Evolutionary conservation across 53 echinoderm and acorn worm genomes (phyloP).

Genomic region (Holothuria leucospilota): DNA sequence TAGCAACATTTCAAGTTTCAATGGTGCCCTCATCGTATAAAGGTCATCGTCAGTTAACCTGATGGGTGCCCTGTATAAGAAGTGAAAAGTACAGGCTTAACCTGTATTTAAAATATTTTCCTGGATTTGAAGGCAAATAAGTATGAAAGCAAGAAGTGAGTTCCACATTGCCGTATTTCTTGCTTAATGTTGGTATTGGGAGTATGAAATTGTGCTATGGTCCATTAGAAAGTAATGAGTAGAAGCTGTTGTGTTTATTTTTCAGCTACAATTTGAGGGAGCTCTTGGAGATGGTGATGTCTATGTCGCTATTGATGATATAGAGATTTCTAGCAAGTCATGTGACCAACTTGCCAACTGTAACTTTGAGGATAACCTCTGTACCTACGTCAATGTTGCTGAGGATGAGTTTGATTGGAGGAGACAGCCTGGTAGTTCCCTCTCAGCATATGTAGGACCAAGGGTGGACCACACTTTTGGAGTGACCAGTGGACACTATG

Average conservation of each 20-base stretch:
- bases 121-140: no score
- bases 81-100: neutral
- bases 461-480: constrained; percentile 74
- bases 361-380: constrained; percentile 6
- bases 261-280: constrained; percentile 10
- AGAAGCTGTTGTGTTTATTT: neutral
- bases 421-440: neutral
- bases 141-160: no score
- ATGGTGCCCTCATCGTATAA: no score
- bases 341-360: constrained; percentile 9
- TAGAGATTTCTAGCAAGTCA: neutral
- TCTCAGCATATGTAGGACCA: constrained; percentile 15
- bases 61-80: no score
- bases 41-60: no score
- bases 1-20: no score
- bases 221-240: no score
- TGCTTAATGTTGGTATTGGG: no score
- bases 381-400: neutral
- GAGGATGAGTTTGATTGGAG: constrained; percentile 5
- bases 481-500: constrained; percentile 68
- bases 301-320: constrained; percentile 62
- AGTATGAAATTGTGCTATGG: no score
- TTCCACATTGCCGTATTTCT: no score
- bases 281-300: neutral
- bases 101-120: neutral